A percentile compares a stretch with the other conserved stretches of the same genome.
Evolutionary conservation across 2,113 vertebrate genomes (phyloP).

Genomic region (Melanocharis versteri): DNA sequence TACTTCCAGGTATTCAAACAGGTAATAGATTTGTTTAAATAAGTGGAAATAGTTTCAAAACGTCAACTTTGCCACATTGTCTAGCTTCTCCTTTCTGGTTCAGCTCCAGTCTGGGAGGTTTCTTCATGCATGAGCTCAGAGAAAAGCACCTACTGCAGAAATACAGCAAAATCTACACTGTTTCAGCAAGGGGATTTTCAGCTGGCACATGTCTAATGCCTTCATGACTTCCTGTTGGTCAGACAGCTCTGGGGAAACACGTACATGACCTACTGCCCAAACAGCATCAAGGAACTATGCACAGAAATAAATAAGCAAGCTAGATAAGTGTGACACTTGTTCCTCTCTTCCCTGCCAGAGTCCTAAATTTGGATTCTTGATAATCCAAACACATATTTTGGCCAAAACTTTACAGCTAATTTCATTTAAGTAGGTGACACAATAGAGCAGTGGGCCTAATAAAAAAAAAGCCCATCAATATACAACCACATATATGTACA

Average conservation of each 20-base stretch:
- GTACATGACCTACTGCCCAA: neutral
- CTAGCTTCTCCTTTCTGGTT: conserved; percentile 39
- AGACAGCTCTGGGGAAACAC: neutral
- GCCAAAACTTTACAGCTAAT: neutral
- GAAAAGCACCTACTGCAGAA: neutral
- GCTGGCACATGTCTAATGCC: neutral
- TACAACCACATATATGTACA: neutral
- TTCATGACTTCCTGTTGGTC: neutral
- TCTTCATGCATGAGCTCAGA: neutral
- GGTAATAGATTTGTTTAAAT: conserved; percentile 59
- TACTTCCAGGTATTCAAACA: conserved; percentile 62
- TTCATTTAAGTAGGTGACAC: neutral
- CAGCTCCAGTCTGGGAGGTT: conserved; percentile 27
- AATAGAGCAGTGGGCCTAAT: neutral
- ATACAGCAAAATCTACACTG: neutral
- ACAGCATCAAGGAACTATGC: neutral
- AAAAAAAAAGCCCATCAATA: neutral
- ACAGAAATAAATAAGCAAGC: neutral
- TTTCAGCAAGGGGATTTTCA: neutral
- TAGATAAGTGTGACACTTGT: neutral
- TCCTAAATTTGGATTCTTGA: neutral
- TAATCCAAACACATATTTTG: neutral
- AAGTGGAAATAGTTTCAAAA: conserved; percentile 57
- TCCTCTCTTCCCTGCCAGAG: neutral
- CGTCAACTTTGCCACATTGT: conserved; percentile 24